Evolutionary conservation across 2,888 invertebrate genomes (phyloP).

Genomic region (Thymelicus sylvestris): DNA sequence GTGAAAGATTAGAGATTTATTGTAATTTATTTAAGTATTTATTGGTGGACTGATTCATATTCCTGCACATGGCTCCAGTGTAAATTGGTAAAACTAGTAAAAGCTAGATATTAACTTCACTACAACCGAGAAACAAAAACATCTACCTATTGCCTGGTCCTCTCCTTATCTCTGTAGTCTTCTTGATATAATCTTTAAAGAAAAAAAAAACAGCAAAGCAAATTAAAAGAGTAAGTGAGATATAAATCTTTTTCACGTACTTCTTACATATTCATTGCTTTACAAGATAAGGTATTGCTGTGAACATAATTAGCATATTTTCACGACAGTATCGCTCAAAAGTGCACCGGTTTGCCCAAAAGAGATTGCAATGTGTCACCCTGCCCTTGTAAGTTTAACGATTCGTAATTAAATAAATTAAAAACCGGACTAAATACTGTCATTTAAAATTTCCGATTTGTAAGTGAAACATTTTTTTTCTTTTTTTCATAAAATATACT

Average conservation of each 20-base stretch:
- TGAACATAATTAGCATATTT: slow-evolving; percentile 31
- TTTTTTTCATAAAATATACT: slow-evolving; percentile 11
- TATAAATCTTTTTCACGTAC: slow-evolving; percentile 12
- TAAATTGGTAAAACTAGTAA: too few relatives aligned
- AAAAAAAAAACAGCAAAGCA: too few relatives aligned
- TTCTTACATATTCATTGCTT: slow-evolving; percentile 19
- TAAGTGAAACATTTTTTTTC: slow-evolving; percentile 9
- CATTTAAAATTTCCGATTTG: slow-evolving; percentile 12
- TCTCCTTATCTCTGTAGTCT: too few relatives aligned
- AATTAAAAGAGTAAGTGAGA: not conserved
- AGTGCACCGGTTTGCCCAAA: slow-evolving; percentile 19
- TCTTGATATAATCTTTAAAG: too few relatives aligned
- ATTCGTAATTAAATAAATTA: slow-evolving; percentile 31
- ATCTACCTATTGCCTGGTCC: too few relatives aligned
- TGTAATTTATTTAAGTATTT: too few relatives aligned
- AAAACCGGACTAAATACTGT: slow-evolving; percentile 1
- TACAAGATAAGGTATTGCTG: slow-evolving; percentile 8
- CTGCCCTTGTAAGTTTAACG: slow-evolving; percentile 25
- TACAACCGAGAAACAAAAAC: too few relatives aligned
- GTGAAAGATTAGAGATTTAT: too few relatives aligned
- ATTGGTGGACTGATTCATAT: too few relatives aligned
- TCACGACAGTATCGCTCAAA: slow-evolving; percentile 9
- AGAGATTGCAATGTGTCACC: slow-evolving; percentile 29
- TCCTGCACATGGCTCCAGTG: too few relatives aligned
- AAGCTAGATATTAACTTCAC: too few relatives aligned